Base-by-base conservation (phyloP, 2,113 vertebrate species). In the Prinia subflava region DNA sequence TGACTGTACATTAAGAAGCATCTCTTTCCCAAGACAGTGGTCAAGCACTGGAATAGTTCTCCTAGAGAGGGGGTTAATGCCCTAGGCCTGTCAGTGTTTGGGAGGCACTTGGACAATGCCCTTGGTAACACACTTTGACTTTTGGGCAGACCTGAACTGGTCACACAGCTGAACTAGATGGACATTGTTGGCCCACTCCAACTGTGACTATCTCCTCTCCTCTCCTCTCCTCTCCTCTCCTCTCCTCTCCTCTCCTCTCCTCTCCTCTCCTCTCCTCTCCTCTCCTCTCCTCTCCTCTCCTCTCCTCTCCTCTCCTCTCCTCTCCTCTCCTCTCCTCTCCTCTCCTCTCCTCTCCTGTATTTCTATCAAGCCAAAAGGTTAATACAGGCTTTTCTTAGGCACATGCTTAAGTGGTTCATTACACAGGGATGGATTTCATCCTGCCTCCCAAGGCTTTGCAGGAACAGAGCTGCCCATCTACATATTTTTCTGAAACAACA, bases 321-420 rank as follows among this genome's bases (percentile, higher is more conserved):
- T 3, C 20, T 13, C 7, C 47, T 1, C 28, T 11, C 7, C 63
- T 2, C 7, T 28, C 3, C 56, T 1, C 14, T 42, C 6, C 28
- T 3, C 19, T 30, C 4, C 42, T 1, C 11, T 17, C 6, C 55
- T 1, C 47, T 3, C 15, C 31, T 39, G 1, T 53, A 35, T 39
- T 57, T 49, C 63, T 53, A 42, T 55, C 27, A 69, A 10, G 33
- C 13, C 25, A 70, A 35, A 60, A 33, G 62, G n/a, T 55, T 84
- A 64, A 70, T n/a, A 79, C 2, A 56, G 13, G 35, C 37, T 80
- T 74, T 47, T 75, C 41, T 62, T 55, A 68, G 23, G 13, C 78
- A 63, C 15, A 33, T 28, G 50, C 19, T 79, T 59, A 79, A 85
- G 63, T 9, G 21, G 28, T 47, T 86, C 67, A 50, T 77, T 69